phyloP scores from a whole-genome alignment of 1,140 invertebrate genomes.

The Zaprionus vittiger region DNA sequence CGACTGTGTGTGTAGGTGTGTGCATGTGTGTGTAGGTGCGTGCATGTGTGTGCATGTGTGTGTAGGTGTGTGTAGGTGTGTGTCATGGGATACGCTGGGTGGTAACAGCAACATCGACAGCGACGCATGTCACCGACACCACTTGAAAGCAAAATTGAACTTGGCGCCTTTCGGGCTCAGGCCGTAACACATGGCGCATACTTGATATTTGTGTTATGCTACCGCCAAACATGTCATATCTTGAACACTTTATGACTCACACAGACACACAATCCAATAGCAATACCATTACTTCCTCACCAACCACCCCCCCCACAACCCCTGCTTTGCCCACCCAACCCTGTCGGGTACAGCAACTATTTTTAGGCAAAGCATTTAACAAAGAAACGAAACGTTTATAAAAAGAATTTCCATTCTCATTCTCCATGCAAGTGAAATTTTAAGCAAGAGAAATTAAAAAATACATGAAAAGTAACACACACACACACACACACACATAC shows the following conservation, averaged over 20 bases:
- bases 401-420: conserved; percentile 51
- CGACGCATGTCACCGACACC: conserved; percentile 46
- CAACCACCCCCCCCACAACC: too few species aligned
- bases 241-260: conserved; percentile 38
- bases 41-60: conserved; percentile 15
- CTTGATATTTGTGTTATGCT: conserved; percentile 57
- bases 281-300: not conserved
- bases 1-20: too few species aligned
- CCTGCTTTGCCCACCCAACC: accelerated
- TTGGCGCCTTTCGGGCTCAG: conserved; percentile 62
- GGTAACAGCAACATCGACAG: conserved; percentile 33
- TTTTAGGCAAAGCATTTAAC: conserved; percentile 56
- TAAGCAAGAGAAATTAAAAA: conserved; percentile 25
- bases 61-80: conserved; percentile 10
- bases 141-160: conserved; percentile 75
- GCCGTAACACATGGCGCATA: conserved; percentile 66
- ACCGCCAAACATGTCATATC: conserved; percentile 52
- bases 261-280: not conserved
- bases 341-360: conserved; percentile 42
- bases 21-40: conserved; percentile 9
- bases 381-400: conserved; percentile 30
- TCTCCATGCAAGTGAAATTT: conserved; percentile 43
- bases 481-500: not conserved
- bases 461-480: not conserved
- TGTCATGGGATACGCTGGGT: conserved; percentile 20